A percentile compares a stretch with the other conserved stretches of the same genome.
These are phyloP conservation scores for Brachystomella parvula DNA, from an alignment of 1,140 invertebrate genomes.

Conservation along the genomic window DNA sequence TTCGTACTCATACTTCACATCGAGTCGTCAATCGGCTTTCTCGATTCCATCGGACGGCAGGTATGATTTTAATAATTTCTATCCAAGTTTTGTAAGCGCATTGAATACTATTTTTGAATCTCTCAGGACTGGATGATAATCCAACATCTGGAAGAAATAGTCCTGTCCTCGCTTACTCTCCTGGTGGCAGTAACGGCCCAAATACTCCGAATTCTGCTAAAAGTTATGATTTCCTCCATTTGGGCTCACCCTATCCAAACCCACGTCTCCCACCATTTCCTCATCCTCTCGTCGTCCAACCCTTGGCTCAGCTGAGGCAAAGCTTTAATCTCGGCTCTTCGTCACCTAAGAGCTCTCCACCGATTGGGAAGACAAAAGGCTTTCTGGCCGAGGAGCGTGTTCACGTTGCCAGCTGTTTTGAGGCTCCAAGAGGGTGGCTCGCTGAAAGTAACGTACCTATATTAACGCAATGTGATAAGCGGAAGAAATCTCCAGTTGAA, in stretches of 20 bases:
- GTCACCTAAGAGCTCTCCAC: conserved; percentile 26
- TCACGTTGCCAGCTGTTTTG: conserved; percentile 55
- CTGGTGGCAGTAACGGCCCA: conserved; percentile 43
- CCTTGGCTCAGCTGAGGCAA: conserved; percentile 78
- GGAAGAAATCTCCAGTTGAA: conserved; percentile 56
- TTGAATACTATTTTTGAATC: not conserved
- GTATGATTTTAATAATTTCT: too few species aligned
- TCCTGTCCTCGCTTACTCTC: conserved; percentile 57
- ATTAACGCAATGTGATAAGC: conserved; percentile 42
- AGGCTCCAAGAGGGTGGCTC: conserved; percentile 63
- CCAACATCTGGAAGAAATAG: conserved; percentile 63
- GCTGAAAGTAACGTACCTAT: conserved; percentile 46
- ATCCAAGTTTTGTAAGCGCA: not conserved
- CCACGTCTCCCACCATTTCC: conserved; percentile 82
- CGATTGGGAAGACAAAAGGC: conserved; percentile 29
- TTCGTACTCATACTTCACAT: conserved; percentile 83
- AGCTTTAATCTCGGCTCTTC: conserved; percentile 22
- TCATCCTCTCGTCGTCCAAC: conserved; percentile 64
- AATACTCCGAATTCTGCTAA: conserved; percentile 45
- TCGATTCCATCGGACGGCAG: conserved; percentile 88
- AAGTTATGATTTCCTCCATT: conserved; percentile 43
- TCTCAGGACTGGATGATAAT: conserved; percentile 65
- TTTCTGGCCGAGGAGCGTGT: conserved; percentile 29
- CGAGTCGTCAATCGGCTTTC: conserved; percentile 92
- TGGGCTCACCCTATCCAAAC: conserved; percentile 71